These are phyloP conservation scores for Lithosia quadra DNA, from an alignment of 2,888 invertebrate genomes.

Conservation along the genomic window DNA sequence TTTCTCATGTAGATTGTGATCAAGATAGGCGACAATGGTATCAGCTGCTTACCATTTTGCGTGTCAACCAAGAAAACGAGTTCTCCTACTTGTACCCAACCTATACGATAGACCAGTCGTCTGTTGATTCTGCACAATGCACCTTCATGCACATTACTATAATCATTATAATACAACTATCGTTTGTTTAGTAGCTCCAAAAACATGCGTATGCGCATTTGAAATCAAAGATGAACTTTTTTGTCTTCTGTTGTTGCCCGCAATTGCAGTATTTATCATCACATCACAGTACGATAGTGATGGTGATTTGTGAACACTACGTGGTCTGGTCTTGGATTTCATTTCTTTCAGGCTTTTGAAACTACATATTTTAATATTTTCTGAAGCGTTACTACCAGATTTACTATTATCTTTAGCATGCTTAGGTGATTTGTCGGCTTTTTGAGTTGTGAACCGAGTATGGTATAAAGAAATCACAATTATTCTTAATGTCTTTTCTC, in stretches of 20 bases:
- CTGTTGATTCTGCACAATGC: constrained; percentile 16
- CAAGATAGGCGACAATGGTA: constrained; percentile 23
- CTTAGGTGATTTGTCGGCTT: background rate
- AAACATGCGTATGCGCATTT: background rate
- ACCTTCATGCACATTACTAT: constrained; percentile 13
- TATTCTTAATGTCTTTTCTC: background rate
- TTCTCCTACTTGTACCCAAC: constrained; percentile 9
- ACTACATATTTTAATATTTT: background rate
- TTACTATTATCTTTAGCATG: background rate
- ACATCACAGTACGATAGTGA: background rate
- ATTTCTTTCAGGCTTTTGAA: background rate
- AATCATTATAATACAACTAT: background rate
- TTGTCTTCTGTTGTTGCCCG: background rate
- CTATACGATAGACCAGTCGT: constrained; percentile 14
- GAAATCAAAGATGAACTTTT: background rate
- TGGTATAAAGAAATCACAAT: background rate
- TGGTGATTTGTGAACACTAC: background rate
- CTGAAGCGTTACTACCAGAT: background rate
- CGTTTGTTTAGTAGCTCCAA: background rate
- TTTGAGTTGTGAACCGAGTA: background rate
- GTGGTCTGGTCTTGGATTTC: background rate
- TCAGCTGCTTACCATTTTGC: constrained; percentile 23
- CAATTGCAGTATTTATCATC: background rate
- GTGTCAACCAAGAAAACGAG: constrained; percentile 22
- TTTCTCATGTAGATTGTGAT: constrained; percentile 21